A percentile compares a stretch with the other conserved stretches of the same genome.
Conservation (phyloP, 2,888 invertebrate genomes). For the Tupiocoris notatus region DNA sequence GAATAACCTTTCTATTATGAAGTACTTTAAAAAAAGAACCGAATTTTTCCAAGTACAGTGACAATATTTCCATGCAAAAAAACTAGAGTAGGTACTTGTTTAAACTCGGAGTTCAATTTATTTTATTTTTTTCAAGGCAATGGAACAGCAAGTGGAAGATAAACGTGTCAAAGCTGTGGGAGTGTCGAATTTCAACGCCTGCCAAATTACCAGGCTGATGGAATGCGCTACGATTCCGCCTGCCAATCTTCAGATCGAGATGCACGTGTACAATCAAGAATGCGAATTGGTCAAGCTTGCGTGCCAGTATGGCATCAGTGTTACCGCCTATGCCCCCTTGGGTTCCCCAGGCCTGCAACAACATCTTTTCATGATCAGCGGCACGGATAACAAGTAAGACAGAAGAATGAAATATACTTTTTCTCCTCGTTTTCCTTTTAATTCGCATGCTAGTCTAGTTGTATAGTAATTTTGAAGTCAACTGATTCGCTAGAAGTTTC, state of each 20-base stretch:
- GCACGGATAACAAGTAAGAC: slow-evolving; percentile 12
- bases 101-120: too few species aligned
- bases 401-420: neutral
- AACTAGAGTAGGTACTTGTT: too few species aligned
- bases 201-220: slow-evolving; percentile 68
- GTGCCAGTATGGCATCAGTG: slow-evolving; percentile 60
- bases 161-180: slow-evolving; percentile 77
- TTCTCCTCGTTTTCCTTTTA: too few species aligned
- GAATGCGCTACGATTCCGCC: slow-evolving; percentile 63
- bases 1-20: too few species aligned
- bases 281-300: slow-evolving; percentile 56
- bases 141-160: slow-evolving; percentile 66
- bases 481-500: too few species aligned
- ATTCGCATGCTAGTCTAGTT: too few species aligned
- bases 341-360: slow-evolving; percentile 61
- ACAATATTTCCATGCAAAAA: too few species aligned
- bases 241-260: slow-evolving; percentile 60
- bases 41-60: too few species aligned
- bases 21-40: too few species aligned
- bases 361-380: slow-evolving; percentile 15
- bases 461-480: too few species aligned
- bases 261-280: slow-evolving; percentile 57
- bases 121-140: too few species aligned
- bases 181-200: slow-evolving; percentile 76
- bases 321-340: slow-evolving; percentile 77